phyloP scores from a whole-genome alignment of 2,888 invertebrate species.

The Ophion slaviceki region DNA sequence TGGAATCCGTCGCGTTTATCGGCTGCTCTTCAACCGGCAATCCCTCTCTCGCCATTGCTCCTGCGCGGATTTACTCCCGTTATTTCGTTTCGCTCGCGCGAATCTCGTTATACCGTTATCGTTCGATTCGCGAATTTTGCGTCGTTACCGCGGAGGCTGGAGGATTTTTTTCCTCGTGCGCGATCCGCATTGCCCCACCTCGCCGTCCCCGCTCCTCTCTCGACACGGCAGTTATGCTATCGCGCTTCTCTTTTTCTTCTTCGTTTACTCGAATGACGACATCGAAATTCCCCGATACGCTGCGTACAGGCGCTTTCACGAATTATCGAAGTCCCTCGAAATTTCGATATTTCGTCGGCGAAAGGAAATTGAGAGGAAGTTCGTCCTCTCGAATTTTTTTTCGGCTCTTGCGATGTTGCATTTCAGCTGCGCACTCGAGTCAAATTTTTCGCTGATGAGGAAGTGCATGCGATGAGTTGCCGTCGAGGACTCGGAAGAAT shows the following conservation, averaged over 20 bases:
- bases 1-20: constrained; percentile 55
- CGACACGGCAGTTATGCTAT: background rate
- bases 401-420: background rate
- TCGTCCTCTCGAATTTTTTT: background rate
- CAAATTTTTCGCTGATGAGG: background rate
- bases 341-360: background rate
- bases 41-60: constrained; percentile 26
- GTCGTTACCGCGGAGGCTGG: constrained; percentile 39
- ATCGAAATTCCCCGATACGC: constrained; percentile 11
- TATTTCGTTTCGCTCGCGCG: constrained; percentile 65
- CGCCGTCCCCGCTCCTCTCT: background rate
- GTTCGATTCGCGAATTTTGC: constrained; percentile 61
- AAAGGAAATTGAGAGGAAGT: background rate
- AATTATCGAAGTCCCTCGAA: background rate
- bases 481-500: background rate
- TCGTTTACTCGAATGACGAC: background rate
- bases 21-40: constrained; percentile 44
- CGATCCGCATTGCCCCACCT: background rate
- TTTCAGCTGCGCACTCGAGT: background rate
- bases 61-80: constrained; percentile 52
- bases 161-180: constrained; percentile 31
- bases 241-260: background rate
- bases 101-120: constrained; percentile 61
- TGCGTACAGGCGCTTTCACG: background rate
- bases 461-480: background rate